Base-by-base conservation (phyloP, 2,113 vertebrate species). In the Gadus chalcogrammus region DNA sequence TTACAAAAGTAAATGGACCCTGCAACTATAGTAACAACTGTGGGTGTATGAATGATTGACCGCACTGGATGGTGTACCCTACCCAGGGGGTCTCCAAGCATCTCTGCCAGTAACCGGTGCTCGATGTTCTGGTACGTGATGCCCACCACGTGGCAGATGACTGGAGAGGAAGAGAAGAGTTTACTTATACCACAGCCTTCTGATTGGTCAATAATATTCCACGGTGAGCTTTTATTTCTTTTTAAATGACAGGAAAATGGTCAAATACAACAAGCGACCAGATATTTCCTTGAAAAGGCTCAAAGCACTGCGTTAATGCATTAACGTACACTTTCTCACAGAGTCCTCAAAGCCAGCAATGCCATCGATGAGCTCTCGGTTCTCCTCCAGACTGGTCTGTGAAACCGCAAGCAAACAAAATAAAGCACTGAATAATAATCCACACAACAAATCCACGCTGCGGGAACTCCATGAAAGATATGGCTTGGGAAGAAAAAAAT, bases 111-210 rank as follows among this genome's bases (percentile, higher is more conserved):
- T 38, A 97, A 82, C 79, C 94, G 92, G 67, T 92, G 93, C 77
- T 95, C 95, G 0, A 97, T 96, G 85, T 94, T 95, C 85, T 97
- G 95, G 78, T 97, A 97, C 0, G 95, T 97, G 90, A 97, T 97
- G 48, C 95, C 95, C 79, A 97, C 95, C 0, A 97, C 95, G 0
- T 97, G 95, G 69, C 95, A 97, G 84, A 97, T 96, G 73, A 97
- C 95, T 97, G 86, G 7, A 76, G 17, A 75, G 3, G 68, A 17
- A 67, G 28, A 35, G 38, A 75, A 38, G 64, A 69, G 0, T 48
- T 48, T 9, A 48, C 1, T 48, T 48, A 48, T 48, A 13, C 42
- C 42, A 48, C 42, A 48, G 42, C 42, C 8, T 48, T 48, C 42
- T 48, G 42, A 48, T 48, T 48, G 42, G 42, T 48, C 12, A 48